Conservation (phyloP, 1,140 invertebrate species). For the Nasonia giraulti region DNA sequence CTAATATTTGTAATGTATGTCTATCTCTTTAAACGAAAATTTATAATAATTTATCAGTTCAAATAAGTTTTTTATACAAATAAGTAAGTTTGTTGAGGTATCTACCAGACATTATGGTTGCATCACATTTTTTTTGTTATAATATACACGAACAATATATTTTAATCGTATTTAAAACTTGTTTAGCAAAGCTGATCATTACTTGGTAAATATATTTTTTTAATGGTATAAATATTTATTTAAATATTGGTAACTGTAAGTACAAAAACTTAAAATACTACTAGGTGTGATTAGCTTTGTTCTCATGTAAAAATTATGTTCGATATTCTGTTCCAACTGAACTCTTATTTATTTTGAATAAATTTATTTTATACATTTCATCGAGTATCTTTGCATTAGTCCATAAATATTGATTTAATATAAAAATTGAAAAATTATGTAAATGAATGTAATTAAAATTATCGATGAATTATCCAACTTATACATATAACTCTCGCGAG, state of each 20-base stretch:
- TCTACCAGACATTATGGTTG: not conserved
- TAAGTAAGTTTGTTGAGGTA: not conserved
- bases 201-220: not conserved
- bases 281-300: not conserved
- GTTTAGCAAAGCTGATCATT: not conserved
- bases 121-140: not conserved
- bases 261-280: not conserved
- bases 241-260: not conserved
- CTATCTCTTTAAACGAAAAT: not conserved
- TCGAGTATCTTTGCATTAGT: too few species aligned
- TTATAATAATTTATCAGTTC: conserved; percentile 29
- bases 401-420: not conserved
- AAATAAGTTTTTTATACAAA: conserved; percentile 20
- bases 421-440: too few species aligned
- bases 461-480: too few species aligned
- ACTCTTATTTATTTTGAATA: not conserved
- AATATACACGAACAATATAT: not conserved
- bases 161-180: not conserved
- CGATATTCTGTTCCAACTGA: not conserved
- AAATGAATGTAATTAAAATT: too few species aligned
- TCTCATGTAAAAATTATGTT: not conserved
- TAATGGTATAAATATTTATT: not conserved
- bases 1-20: conserved; percentile 36
- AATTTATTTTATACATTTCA: not conserved
- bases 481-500: too few species aligned